Evolutionary conservation across 1,140 invertebrate species (phyloP).

Genomic region (Aphaenogaster rudis): DNA sequence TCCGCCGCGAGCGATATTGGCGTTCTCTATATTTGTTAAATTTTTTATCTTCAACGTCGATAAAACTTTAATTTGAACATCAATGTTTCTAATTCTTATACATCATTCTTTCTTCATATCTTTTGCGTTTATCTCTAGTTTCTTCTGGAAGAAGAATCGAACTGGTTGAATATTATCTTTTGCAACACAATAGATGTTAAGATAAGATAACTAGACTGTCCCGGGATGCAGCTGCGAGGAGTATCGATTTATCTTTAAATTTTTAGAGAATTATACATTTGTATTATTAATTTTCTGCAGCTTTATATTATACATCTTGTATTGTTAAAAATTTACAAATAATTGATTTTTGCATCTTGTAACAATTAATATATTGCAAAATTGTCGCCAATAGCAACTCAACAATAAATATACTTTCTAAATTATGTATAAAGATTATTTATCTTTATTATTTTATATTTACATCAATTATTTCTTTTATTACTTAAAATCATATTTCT

Average conservation of each 20-base stretch:
- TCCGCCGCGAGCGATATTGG: too few relatives aligned
- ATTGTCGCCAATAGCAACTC: not conserved
- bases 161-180: constrained; percentile 42
- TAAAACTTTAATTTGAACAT: constrained; percentile 77
- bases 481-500: not conserved
- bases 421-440: constrained; percentile 18
- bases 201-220: constrained; percentile 23
- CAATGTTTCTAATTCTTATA: constrained; percentile 55
- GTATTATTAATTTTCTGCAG: not conserved
- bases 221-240: constrained; percentile 34
- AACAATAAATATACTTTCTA: constrained; percentile 11
- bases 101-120: not conserved
- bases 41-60: constrained; percentile 71
- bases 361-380: constrained; percentile 19
- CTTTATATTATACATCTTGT: not conserved
- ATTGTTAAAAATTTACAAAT: constrained; percentile 15
- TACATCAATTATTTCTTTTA: not conserved
- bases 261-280: constrained; percentile 1
- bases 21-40: constrained; percentile 48
- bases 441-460: constrained; percentile 32
- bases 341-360: constrained; percentile 9
- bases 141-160: constrained; percentile 58
- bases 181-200: constrained; percentile 60
- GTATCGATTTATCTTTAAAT: not conserved
- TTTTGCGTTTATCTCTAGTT: constrained; percentile 11